Conservation (phyloP, 2,888 invertebrate genomes). For the Ischnus inquisitorius region DNA sequence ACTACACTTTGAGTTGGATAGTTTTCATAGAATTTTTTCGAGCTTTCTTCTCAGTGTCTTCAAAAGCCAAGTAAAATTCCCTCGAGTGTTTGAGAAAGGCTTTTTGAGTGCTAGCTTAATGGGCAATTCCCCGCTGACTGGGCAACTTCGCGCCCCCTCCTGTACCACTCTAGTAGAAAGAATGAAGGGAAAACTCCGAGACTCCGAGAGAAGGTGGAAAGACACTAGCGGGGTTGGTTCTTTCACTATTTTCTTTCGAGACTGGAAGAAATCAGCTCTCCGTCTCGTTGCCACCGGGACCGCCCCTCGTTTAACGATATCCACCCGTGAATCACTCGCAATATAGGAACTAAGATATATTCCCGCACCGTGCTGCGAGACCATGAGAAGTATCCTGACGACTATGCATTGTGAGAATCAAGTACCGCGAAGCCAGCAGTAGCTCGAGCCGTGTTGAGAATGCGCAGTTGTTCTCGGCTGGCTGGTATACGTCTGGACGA, state of each 20-base stretch:
- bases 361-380: conserved; percentile 14
- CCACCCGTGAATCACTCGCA: background rate
- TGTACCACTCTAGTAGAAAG: conserved; percentile 4
- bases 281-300: conserved; percentile 68
- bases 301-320: conserved; percentile 75
- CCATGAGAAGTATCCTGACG: conserved; percentile 41
- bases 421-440: conserved; percentile 77
- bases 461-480: conserved; percentile 26
- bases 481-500: conserved; percentile 70
- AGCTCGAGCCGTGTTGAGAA: conserved; percentile 71
- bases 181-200: conserved; percentile 38
- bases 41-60: too few relatives aligned
- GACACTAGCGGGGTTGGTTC: conserved; percentile 54
- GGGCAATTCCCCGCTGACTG: conserved; percentile 62
- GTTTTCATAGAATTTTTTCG: too few relatives aligned
- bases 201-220: conserved; percentile 40
- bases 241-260: conserved; percentile 57
- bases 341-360: conserved; percentile 24
- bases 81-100: conserved; percentile 53
- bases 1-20: too few relatives aligned
- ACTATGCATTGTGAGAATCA: conserved; percentile 82
- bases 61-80: background rate
- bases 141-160: conserved; percentile 47
- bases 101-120: conserved; percentile 64
- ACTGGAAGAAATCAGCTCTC: conserved; percentile 20